Base-by-base conservation (phyloP, 2,888 invertebrate species). In the Tridacna gigas region DNA sequence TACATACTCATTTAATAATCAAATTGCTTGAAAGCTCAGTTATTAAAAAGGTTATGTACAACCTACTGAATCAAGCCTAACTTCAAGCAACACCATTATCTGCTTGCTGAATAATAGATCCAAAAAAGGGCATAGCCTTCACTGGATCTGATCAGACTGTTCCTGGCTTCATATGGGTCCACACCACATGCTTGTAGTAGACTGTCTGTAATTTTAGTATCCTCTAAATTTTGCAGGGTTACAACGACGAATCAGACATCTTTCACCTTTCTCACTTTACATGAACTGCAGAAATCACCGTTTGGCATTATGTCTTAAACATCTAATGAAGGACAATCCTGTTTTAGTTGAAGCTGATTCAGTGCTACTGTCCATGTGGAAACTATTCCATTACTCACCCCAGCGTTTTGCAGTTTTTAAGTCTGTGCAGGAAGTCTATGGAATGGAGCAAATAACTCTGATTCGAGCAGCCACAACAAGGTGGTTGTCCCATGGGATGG, bases 231-330 rank as follows among this genome's bases (percentile, higher is more conserved):
- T 51, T 51, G 11, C 11, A 51, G 80, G 80, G 3, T 37, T 87
- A 22, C 84, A 87, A 45, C 48, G 87, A 25, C 51, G 83, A 13
- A 76, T 83, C 13, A 63, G 83, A 12, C 82, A 87, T 60, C 0
- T 79, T 15, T 48, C 26, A 1, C 84, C 83, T 9, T 51, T 79
- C 11, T 60, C 47, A 18, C 37, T 87, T n/a, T 87, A 81, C 45
- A 74, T 84, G 15, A 84, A 83, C 20, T 84, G 84, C 28, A 25
- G 87, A 65, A 83, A 84, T 61, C 84, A 87, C 37, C 48, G 79
- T 1, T 56, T 87, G 25, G 83, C 87, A 11, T 61, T 87, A 0
- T 87, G 87, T 47, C n/a, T 87, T 5, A 77, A 77, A 15, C 84
- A 87, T 48, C 73, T 84, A 0, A 83, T 84, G 45, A 87, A 87